Evolutionary conservation across 2,797 vertebrate genomes (phyloP).

Genomic region (Falco columbarius): DNA sequence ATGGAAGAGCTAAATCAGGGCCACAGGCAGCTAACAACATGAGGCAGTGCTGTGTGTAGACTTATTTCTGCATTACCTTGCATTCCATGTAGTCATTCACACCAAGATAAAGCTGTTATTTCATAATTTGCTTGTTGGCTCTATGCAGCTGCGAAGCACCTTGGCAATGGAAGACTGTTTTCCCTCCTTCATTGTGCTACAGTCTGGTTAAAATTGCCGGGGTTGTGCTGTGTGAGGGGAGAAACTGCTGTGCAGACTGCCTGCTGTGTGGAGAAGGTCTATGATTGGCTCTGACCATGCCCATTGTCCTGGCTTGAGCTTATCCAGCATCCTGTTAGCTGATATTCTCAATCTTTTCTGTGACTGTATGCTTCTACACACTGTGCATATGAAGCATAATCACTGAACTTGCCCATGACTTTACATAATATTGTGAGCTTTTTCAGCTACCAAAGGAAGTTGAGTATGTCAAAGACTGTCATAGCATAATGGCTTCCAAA

Average conservation of each 20-base stretch:
- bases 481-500: background rate
- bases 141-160: background rate
- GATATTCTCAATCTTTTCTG: background rate
- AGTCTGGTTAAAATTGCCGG: background rate
- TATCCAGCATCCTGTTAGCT: background rate
- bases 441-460: background rate
- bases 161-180: background rate
- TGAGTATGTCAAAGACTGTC: background rate
- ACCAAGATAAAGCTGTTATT: background rate
- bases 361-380: background rate
- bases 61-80: background rate
- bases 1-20: background rate
- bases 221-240: background rate
- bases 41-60: background rate
- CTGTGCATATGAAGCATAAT: background rate
- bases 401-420: background rate
- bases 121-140: background rate
- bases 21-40: background rate
- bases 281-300: background rate
- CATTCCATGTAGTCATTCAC: background rate
- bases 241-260: background rate
- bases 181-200: background rate
- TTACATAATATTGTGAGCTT: background rate
- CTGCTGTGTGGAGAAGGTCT: background rate
- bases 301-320: accelerated